These are phyloP conservation scores for Akabosia matsudoensis DNA, from an alignment of 1,140 invertebrate genomes.

Conservation along the genomic window DNA sequence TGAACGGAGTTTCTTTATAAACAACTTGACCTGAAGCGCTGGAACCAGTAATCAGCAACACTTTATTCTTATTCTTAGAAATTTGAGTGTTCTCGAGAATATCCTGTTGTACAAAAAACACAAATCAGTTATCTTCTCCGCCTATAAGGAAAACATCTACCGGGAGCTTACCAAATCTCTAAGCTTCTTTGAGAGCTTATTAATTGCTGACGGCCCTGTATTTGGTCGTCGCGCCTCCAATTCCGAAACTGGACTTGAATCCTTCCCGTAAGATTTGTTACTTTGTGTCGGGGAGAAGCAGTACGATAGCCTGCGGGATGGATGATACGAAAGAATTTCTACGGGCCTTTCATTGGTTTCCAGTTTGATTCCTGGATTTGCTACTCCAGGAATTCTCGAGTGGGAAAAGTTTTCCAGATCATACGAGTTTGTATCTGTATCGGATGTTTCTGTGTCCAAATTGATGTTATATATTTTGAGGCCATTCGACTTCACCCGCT, in stretches of 20 bases:
- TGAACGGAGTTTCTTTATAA: conserved; percentile 36
- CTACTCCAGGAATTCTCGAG: neutral
- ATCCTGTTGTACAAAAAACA: neutral
- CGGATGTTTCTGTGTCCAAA: conserved; percentile 50
- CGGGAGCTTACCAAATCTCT: neutral
- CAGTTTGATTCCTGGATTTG: neutral
- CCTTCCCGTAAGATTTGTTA: neutral
- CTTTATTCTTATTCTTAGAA: conserved; percentile 36
- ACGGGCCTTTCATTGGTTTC: neutral
- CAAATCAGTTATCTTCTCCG: neutral
- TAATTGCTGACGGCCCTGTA: neutral
- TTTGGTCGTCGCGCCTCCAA: neutral
- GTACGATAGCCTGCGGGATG: conserved; percentile 23
- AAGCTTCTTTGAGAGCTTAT: neutral
- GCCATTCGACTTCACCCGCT: conserved; percentile 50
- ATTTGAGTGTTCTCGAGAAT: neutral
- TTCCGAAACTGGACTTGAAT: neutral
- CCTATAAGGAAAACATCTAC: neutral
- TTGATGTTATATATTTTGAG: conserved; percentile 51
- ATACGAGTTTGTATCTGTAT: conserved; percentile 48
- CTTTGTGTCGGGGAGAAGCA: conserved; percentile 2
- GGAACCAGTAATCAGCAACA: conserved; percentile 42
- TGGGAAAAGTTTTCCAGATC: conserved; percentile 42
- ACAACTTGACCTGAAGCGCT: conserved; percentile 37
- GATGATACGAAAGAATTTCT: conserved; percentile 43